phyloP scores from a whole-genome alignment of 2,797 vertebrate genomes.

The Anabacerthia variegaticeps region DNA sequence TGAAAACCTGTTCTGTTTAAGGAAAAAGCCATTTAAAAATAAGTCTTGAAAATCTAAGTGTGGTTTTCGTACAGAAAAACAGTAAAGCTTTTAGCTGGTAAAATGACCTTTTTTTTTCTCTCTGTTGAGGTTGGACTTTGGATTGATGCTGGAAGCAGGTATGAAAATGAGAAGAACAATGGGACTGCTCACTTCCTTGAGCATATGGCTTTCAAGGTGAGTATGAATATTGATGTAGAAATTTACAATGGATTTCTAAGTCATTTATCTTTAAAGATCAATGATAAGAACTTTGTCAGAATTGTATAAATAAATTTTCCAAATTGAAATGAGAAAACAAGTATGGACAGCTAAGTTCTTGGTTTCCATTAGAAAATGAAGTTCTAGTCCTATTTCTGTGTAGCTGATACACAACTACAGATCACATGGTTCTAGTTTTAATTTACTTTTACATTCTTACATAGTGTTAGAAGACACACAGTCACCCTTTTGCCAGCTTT shows the following conservation, averaged over 20 bases:
- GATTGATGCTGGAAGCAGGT: constrained; percentile 97
- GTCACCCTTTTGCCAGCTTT: neutral
- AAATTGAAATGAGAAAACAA: neutral
- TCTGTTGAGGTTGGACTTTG: constrained; percentile 91
- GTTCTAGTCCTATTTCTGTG: neutral
- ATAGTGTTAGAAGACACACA: neutral
- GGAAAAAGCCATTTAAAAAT: neutral
- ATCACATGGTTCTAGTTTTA: neutral
- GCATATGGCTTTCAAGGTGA: constrained; percentile 98
- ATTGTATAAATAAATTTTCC: neutral
- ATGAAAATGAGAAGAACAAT: constrained; percentile 97
- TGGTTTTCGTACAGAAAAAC: neutral
- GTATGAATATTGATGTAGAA: neutral
- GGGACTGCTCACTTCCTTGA: constrained; percentile 98
- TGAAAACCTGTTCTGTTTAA: neutral
- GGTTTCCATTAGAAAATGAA: neutral
- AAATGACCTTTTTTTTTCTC: neutral
- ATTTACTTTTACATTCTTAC: neutral
- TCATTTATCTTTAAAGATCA: neutral
- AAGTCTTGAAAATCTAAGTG: neutral
- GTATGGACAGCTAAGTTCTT: neutral
- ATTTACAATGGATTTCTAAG: neutral
- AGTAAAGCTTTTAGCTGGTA: neutral
- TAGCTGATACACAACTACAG: neutral
- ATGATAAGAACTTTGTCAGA: neutral